Evolutionary conservation across 2,888 invertebrate genomes (phyloP).

Genomic region (Rosalia funebris): DNA sequence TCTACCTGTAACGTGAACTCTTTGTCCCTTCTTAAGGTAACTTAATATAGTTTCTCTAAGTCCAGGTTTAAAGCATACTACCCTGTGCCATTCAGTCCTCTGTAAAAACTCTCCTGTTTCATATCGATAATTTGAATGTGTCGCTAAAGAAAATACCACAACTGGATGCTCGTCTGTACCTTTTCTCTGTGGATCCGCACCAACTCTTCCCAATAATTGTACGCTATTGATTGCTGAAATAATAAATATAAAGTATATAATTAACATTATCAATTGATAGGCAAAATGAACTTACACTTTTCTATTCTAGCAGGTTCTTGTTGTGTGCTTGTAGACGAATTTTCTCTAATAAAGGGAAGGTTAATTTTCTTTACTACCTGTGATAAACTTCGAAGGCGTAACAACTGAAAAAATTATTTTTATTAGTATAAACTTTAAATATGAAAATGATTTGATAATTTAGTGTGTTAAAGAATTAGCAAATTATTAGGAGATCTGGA

Average conservation of each 20-base stretch:
- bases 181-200: conserved; percentile 87
- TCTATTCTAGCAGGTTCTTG: conserved; percentile 59
- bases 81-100: conserved; percentile 75
- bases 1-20: conserved; percentile 84
- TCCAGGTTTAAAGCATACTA: conserved; percentile 86
- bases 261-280: no score
- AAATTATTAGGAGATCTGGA: no score
- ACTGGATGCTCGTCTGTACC: conserved; percentile 87
- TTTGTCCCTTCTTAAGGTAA: conserved; percentile 86
- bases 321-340: conserved; percentile 42
- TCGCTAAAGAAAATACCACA: conserved; percentile 88
- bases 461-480: no score
- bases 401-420: neutral
- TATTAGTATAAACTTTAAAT: no score
- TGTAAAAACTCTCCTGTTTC: conserved; percentile 83
- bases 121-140: conserved; percentile 85
- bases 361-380: neutral
- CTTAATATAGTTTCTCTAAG: conserved; percentile 82
- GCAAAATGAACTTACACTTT: conserved; percentile 54
- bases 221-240: conserved; percentile 83
- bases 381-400: neutral
- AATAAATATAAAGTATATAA: no score
- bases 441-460: no score
- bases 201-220: conserved; percentile 86
- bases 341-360: neutral